A percentile compares a stretch with the other conserved stretches of the same genome.
Conservation (phyloP, 2,797 vertebrate species). For the Pseudochromis fuscus region DNA sequence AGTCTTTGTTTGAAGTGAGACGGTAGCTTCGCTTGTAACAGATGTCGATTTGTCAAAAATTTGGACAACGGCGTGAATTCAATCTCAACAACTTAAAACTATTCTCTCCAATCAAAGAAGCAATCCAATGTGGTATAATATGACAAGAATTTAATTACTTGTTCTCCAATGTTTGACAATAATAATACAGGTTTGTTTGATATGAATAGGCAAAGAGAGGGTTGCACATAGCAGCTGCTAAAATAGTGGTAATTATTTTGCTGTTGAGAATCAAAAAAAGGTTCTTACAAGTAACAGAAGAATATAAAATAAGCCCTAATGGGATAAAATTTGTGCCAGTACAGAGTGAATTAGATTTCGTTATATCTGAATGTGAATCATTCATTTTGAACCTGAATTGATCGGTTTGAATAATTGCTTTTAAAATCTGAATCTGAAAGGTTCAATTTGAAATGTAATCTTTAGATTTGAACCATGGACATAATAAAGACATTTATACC, state of each 20-base stretch:
- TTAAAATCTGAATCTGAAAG: no score
- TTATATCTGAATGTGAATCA: no score
- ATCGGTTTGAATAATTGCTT: no score
- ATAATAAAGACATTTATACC: no score
- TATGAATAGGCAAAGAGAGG: background rate
- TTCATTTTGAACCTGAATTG: no score
- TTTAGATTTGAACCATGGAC: no score
- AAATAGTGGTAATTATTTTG: slow-evolving; percentile 1
- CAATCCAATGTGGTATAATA: background rate
- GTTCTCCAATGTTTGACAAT: no score
- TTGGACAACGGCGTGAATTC: background rate
- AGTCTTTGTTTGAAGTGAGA: slow-evolving; percentile 28
- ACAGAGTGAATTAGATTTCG: no score
- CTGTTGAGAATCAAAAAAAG: background rate
- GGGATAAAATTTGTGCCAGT: no score
- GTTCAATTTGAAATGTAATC: no score
- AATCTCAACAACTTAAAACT: background rate
- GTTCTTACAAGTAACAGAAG: background rate
- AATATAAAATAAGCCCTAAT: background rate
- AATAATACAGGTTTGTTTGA: background rate
- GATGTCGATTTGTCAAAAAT: slow-evolving; percentile 2
- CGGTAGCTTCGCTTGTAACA: slow-evolving; percentile 1
- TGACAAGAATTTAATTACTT: no score
- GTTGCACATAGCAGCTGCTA: background rate
- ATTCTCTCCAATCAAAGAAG: background rate